phyloP scores from a whole-genome alignment of 2,113 vertebrate genomes.

The Pica pica region DNA sequence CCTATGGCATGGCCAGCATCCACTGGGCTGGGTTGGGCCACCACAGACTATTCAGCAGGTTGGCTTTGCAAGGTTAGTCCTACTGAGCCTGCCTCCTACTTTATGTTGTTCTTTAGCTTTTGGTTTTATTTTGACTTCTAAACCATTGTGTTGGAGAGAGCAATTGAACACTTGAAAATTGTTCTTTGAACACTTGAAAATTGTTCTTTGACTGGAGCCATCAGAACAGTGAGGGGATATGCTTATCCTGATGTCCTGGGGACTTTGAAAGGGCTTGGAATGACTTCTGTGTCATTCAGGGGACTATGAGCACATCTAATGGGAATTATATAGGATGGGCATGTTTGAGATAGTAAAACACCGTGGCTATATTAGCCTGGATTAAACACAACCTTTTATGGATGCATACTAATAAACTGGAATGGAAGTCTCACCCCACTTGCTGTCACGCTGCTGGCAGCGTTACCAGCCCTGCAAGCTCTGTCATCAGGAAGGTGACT shows the following conservation, averaged over 20 bases:
- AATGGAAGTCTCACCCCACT: not conserved
- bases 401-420: not conserved
- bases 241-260: not conserved
- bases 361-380: not conserved
- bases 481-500: not conserved
- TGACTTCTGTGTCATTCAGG: not conserved
- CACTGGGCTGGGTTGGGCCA: not conserved
- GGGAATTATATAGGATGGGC: not conserved
- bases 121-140: not conserved
- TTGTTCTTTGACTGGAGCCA: not conserved
- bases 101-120: not conserved
- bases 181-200: not conserved
- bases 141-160: not conserved
- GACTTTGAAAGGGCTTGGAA: not conserved
- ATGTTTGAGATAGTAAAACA: not conserved
- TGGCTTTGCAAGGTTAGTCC: not conserved
- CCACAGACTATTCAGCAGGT: not conserved
- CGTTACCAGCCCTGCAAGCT: not conserved
- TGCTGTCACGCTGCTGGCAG: not conserved
- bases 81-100: not conserved
- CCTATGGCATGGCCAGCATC: not conserved
- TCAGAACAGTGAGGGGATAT: not conserved
- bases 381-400: not conserved
- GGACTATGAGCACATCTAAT: not conserved
- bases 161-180: not conserved